Evolutionary conservation across 2,888 invertebrate genomes (phyloP).

Genomic region (Clusia tigrina): DNA sequence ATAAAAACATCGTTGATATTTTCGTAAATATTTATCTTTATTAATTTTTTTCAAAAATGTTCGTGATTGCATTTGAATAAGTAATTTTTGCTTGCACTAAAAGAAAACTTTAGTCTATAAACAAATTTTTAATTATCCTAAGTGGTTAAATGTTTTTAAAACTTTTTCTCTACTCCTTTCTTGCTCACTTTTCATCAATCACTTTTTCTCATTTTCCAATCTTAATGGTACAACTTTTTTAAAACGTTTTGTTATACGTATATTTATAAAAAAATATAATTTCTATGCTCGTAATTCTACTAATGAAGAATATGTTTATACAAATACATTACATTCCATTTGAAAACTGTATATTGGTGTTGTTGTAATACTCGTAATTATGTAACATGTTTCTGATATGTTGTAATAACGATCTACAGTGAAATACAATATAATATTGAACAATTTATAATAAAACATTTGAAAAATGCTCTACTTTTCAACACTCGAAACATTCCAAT

Average conservation of each 20-base stretch:
- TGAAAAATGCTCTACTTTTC: too few species aligned
- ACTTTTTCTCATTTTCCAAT: too few species aligned
- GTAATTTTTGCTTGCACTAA: neutral
- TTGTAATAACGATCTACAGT: neutral
- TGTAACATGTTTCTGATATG: neutral
- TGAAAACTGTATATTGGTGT: too few species aligned
- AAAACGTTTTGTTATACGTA: too few species aligned
- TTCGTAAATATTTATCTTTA: conserved; percentile 17
- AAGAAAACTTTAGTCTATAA: neutral
- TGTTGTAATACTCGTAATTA: too few species aligned
- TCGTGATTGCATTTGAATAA: neutral
- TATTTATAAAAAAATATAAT: too few species aligned
- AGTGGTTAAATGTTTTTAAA: conserved; percentile 17
- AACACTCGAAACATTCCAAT: neutral
- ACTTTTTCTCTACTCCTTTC: neutral
- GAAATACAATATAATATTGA: neutral
- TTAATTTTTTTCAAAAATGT: conserved; percentile 9
- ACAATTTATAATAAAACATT: too few species aligned
- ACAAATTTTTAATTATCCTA: neutral
- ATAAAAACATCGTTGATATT: conserved; percentile 29
- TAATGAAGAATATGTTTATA: too few species aligned
- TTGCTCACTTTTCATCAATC: too few species aligned
- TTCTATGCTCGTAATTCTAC: too few species aligned
- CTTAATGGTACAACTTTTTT: too few species aligned
- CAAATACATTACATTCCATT: too few species aligned